These are phyloP conservation scores for Cynopterus brachyotis DNA, from an alignment of 2,113 vertebrate genomes.

Conservation along the genomic window DNA sequence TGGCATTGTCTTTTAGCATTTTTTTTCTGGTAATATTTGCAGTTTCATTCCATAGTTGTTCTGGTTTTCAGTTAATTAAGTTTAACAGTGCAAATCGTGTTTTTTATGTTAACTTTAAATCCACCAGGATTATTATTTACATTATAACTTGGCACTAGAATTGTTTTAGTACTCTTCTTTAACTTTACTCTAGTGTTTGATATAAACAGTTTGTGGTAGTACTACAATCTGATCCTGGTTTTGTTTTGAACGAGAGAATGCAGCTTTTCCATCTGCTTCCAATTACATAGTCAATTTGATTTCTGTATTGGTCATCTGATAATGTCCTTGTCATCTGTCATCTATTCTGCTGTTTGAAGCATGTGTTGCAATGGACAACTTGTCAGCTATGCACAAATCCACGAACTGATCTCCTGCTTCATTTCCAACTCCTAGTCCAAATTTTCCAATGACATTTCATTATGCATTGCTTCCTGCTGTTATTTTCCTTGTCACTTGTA, in stretches of 20 bases:
- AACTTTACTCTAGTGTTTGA: not conserved
- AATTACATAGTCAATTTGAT: no score
- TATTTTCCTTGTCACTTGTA: not conserved
- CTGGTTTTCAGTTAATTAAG: no score
- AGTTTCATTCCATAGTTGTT: no score
- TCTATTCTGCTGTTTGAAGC: not conserved
- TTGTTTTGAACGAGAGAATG: no score
- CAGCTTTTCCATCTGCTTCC: no score
- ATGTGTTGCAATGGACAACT: not conserved
- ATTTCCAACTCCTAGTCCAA: not conserved
- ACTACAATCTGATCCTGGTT: no score
- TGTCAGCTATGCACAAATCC: not conserved
- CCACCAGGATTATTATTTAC: not conserved
- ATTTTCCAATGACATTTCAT: not conserved
- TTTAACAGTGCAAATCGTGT: not conserved
- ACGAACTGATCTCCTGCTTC: not conserved
- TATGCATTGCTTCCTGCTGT: not conserved
- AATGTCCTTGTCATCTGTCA: not conserved
- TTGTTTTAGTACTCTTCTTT: not conserved
- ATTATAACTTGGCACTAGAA: not conserved
- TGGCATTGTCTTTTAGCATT: not conserved
- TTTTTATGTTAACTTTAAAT: not conserved
- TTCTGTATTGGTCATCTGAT: not conserved
- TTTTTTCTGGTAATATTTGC: no score
- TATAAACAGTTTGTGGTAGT: no score